Evolutionary conservation across 2,113 vertebrate species (phyloP).

Genomic region (Elachura formosa): DNA sequence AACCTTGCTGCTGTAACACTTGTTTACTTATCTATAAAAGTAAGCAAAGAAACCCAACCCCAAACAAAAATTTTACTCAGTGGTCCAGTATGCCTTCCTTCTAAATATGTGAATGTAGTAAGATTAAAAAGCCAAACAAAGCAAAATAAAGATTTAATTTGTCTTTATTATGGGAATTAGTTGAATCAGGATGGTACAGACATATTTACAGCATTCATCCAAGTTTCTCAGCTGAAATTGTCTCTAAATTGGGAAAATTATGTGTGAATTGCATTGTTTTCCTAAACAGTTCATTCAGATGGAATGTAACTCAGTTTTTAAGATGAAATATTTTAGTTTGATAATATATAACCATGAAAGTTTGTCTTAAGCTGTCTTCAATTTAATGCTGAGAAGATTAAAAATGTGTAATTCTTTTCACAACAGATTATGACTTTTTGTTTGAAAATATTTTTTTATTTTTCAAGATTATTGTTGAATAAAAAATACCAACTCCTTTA

Average conservation of each 20-base stretch:
- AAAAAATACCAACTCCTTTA: not conserved
- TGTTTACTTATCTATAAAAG: not conserved
- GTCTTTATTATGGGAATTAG: not conserved
- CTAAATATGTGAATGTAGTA: not conserved
- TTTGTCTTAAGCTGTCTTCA: not conserved
- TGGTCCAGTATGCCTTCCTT: not conserved
- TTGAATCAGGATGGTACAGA: not conserved
- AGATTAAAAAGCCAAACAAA: not conserved
- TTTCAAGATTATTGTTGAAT: not conserved
- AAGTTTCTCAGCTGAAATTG: not conserved
- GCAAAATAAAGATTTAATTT: not conserved
- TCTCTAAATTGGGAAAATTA: not conserved
- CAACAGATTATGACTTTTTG: not conserved
- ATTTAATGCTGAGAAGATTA: not conserved
- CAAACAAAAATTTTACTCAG: not conserved
- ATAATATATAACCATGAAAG: not conserved
- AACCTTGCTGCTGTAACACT: not conserved
- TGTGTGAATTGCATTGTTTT: not conserved
- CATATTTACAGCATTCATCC: not conserved
- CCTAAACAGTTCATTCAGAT: not conserved
- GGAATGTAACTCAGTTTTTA: not conserved
- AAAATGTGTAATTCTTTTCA: not conserved
- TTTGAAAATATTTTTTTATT: not conserved
- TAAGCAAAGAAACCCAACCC: not conserved
- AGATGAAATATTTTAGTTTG: not conserved